Base-by-base conservation (phyloP, 2,888 invertebrate species). In the Chloroclystis v-ata region DNA sequence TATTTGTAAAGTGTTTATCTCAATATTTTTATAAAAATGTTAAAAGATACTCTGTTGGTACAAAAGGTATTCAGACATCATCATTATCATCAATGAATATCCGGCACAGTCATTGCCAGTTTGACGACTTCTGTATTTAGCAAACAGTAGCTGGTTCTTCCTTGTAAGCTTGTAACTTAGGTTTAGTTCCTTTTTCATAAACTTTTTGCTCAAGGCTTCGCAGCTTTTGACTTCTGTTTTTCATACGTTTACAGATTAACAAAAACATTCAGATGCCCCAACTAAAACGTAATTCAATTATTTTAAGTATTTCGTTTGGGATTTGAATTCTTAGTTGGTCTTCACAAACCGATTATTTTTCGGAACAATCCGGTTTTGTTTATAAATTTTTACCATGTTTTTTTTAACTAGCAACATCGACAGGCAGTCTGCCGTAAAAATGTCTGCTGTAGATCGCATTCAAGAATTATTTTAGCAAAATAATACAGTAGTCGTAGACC, bases 91-190 rank as follows among this genome's bases (percentile, higher is more conserved):
- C 20, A 20, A 49, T 59, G 51, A 45, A 65, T 61, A 68, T 81
- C 78, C 78, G 73, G 71, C 67, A 70, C 57, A 61, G 75, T 79
- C 78, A 76, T 83, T 82, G 84, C 84, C 82, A 77, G 84, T 82
- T 72, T 69, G 80, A 81, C 78, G 79, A 82, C 84, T 84, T 81
- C 82, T 78, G 84, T 79, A 83, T 84, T 83, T 81, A 84, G 81
- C 83, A 79, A 76, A 69, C 68, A 60, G 69, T 69, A 70, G 74
- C 67, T 39, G 42, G n/a, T n/a, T n/a, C n/a, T n/a, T n/a, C n/a
- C n/a, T n/a, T n/a, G n/a, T n/a, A n/a, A n/a, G n/a, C n/a, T n/a
- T n/a, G n/a, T n/a, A n/a, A n/a, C 50, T 42, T 28, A 30, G 41
- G 30, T 4, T 30, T 30, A n/a, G 29, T 2, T 12, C 13, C 32